Percentiles rank a stretch among this genome's conserved stretches.
phyloP scores from a whole-genome alignment of 2,113 vertebrate species.

The Turnix velox region DNA sequence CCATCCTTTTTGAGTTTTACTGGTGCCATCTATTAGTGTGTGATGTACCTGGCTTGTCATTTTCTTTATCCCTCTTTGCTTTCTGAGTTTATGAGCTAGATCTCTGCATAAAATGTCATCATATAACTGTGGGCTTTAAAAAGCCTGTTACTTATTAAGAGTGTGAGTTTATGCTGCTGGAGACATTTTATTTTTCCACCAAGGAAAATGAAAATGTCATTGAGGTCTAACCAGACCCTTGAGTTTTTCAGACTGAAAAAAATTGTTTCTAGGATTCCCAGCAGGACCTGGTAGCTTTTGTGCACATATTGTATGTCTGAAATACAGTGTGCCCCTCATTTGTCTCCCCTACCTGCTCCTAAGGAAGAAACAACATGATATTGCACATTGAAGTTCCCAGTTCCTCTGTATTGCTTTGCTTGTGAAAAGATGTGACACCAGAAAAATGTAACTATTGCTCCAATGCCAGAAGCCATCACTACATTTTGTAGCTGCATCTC shows the following conservation, averaged over 20 bases:
- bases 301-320: not conserved
- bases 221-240: not conserved
- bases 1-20: not conserved
- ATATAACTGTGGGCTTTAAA: not conserved
- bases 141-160: conserved; percentile 20
- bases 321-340: not conserved
- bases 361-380: not conserved
- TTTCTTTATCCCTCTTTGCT: conserved; percentile 20
- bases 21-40: not conserved
- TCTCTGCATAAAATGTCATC: not conserved
- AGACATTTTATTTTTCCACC: not conserved
- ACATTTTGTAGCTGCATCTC: not conserved
- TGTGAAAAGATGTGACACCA: not conserved
- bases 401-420: not conserved
- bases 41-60: not conserved
- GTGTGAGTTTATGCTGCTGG: not conserved
- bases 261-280: conserved; percentile 11
- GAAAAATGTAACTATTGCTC: conserved; percentile 14
- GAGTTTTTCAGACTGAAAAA: not conserved
- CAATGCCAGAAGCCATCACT: conserved; percentile 3
- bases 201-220: conserved; percentile 28
- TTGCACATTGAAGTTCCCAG: not conserved
- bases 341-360: not conserved
- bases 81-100: not conserved
- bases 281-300: not conserved